Evolutionary conservation across 2,888 invertebrate genomes (phyloP).

Genomic region (Sycophila texana): DNA sequence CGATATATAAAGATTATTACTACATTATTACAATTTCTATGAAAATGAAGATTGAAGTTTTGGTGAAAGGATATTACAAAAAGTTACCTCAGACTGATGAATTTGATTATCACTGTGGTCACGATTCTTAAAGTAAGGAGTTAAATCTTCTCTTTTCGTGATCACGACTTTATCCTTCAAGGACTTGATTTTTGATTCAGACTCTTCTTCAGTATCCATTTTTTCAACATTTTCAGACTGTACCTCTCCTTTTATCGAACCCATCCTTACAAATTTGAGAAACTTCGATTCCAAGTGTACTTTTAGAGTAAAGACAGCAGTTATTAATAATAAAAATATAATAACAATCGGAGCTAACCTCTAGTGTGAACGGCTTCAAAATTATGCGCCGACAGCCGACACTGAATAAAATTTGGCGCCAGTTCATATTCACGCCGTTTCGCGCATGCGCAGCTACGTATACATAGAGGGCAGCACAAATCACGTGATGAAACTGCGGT

Average conservation of each 20-base stretch:
- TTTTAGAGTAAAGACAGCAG: no score
- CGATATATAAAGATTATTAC: neutral
- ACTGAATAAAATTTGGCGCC: constrained; percentile 43
- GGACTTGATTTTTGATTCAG: neutral
- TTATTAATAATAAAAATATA: neutral
- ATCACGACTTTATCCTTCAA: constrained; percentile 35
- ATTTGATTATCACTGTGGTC: constrained; percentile 65
- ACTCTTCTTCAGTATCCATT: neutral
- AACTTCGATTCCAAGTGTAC: neutral
- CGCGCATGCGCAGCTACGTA: neutral
- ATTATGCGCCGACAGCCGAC: neutral
- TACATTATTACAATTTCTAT: neutral
- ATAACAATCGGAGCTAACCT: constrained; percentile 19
- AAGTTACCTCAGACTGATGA: constrained; percentile 61
- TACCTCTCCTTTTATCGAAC: constrained; percentile 2
- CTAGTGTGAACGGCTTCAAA: neutral
- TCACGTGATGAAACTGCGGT: neutral
- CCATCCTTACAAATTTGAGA: constrained; percentile 10
- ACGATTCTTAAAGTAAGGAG: constrained; percentile 60
- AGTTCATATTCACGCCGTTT: neutral
- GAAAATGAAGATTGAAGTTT: no score
- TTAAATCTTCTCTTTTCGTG: constrained; percentile 58
- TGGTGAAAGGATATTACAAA: neutral
- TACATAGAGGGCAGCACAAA: constrained; percentile 3
- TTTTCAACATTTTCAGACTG: constrained; percentile 12